Evolutionary conservation across 2,888 invertebrate genomes (phyloP).

Genomic region (Microplitis deprimator): DNA sequence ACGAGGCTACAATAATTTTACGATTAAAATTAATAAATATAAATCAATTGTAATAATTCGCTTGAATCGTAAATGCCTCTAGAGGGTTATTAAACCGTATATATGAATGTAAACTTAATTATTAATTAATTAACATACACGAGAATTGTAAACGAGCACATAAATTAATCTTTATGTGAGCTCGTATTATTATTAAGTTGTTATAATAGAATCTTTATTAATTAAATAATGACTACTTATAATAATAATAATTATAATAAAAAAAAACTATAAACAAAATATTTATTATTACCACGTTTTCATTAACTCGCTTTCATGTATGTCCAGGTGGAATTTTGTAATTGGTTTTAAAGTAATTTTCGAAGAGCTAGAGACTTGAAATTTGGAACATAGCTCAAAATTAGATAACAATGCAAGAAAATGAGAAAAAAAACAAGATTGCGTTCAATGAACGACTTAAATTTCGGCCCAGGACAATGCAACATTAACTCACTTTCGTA

Average conservation of each 20-base stretch:
- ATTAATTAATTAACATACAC: conserved; percentile 14
- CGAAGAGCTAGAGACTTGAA: too few relatives aligned
- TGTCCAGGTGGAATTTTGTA: too few relatives aligned
- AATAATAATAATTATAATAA: conserved; percentile 44
- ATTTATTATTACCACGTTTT: too few relatives aligned
- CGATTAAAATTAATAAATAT: neutral
- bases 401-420: too few relatives aligned
- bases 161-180: conserved; percentile 31
- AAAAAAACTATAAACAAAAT: neutral
- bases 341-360: too few relatives aligned
- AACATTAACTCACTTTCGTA: too few relatives aligned
- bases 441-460: too few relatives aligned
- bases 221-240: conserved; percentile 52
- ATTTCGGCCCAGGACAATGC: too few relatives aligned
- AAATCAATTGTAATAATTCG: neutral
- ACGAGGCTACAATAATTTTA: conserved; percentile 8
- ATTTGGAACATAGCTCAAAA: too few relatives aligned
- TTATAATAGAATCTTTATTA: conserved; percentile 36
- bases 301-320: too few relatives aligned
- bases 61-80: conserved; percentile 11
- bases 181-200: conserved; percentile 26
- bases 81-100: conserved; percentile 4
- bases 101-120: conserved; percentile 25
- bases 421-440: too few relatives aligned
- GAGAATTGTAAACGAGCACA: conserved; percentile 16